Conservation (phyloP, 2,888 invertebrate species). For the Euzophera pinguis region DNA sequence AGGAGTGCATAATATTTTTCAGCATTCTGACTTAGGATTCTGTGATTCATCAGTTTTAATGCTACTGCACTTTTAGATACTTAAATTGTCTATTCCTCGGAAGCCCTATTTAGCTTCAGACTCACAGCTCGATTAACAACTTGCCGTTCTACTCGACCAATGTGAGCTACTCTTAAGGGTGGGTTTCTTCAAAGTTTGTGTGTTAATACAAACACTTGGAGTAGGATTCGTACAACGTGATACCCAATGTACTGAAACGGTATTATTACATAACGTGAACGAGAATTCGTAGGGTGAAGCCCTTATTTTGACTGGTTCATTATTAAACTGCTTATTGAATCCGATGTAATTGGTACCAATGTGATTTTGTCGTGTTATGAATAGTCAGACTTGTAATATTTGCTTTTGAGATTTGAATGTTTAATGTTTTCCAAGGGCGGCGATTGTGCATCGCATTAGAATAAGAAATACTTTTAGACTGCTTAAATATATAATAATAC, state of each 20-base stretch:
- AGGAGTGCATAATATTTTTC: too few relatives aligned
- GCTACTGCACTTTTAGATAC: too few relatives aligned
- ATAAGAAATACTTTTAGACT: too few relatives aligned
- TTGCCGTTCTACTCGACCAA: background rate
- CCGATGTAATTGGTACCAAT: conserved; percentile 9
- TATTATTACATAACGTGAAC: conserved; percentile 54
- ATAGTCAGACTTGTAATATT: background rate
- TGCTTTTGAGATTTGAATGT: conserved; percentile 13
- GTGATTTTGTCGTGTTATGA: conserved; percentile 4
- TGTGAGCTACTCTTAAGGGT: conserved; percentile 44
- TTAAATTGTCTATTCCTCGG: too few relatives aligned
- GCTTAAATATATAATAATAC: too few relatives aligned
- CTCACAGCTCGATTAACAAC: background rate
- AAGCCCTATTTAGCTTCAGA: too few relatives aligned
- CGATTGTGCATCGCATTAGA: too few relatives aligned
- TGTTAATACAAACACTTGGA: conserved; percentile 70
- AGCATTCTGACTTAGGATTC: too few relatives aligned
- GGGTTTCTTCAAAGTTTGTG: conserved; percentile 67
- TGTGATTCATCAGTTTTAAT: too few relatives aligned
- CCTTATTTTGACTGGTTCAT: conserved; percentile 20
- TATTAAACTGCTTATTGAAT: conserved; percentile 14
- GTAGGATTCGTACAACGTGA: conserved; percentile 61
- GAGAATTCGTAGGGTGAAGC: conserved; percentile 42
- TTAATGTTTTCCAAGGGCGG: background rate
- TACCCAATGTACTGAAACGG: conserved; percentile 58